A percentile compares a stretch with the other conserved stretches of the same genome.
phyloP scores from a whole-genome alignment of 2,888 invertebrate genomes.

The Adelognathus sp. region DNA sequence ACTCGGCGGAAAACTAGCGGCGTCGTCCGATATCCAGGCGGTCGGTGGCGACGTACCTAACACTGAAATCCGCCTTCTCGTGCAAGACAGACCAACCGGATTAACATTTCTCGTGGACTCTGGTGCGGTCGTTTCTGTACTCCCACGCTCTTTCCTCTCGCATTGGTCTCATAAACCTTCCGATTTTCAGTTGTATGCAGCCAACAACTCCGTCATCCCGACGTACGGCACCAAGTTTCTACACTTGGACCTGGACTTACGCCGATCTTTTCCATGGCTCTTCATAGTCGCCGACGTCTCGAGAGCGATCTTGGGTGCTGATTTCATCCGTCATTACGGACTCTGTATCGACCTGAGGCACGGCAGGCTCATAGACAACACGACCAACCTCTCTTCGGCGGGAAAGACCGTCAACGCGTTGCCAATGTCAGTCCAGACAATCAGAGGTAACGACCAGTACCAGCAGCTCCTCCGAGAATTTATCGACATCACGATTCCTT shows the following conservation, averaged over 20 bases:
- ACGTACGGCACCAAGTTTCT: slow-evolving; percentile 10
- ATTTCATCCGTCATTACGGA: slow-evolving; percentile 19
- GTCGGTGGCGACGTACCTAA: neutral
- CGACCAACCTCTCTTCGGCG: neutral
- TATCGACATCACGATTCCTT: slow-evolving; percentile 10
- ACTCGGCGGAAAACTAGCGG: neutral
- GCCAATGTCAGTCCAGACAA: too few relatives aligned
- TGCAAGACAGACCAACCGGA: slow-evolving; percentile 5
- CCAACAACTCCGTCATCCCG: slow-evolving; percentile 10
- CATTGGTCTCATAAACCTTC: neutral
- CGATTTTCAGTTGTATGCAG: slow-evolving; percentile 22
- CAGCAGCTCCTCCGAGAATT: slow-evolving; percentile 8
- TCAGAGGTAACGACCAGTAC: neutral
- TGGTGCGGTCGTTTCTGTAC: slow-evolving; percentile 33
- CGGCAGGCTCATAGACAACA: neutral
- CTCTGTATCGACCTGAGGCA: slow-evolving; percentile 23
- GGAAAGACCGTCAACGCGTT: neutral
- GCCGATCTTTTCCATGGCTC: neutral
- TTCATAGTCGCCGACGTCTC: slow-evolving; percentile 19
- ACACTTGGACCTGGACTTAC: neutral
- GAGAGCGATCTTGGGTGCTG: slow-evolving; percentile 22
- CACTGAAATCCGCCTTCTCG: slow-evolving; percentile 17
- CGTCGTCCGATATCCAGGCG: neutral
- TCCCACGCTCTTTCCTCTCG: neutral
- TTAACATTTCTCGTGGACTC: slow-evolving; percentile 39